Conservation (phyloP, 1,140 invertebrate species). For the Centruroides vittatus region DNA sequence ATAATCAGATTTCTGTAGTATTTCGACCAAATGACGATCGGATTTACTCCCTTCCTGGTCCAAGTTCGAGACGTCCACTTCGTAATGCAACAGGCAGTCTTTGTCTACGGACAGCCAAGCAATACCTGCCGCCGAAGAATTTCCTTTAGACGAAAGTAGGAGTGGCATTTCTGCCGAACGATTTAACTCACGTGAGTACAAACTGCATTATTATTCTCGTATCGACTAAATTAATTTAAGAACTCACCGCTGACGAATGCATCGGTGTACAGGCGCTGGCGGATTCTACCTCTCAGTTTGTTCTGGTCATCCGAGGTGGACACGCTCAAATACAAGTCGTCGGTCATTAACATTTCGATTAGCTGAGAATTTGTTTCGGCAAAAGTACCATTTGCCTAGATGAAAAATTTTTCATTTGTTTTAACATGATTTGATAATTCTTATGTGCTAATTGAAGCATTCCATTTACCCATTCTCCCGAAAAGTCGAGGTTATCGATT, state of each 20-base stretch:
- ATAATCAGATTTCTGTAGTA: slow-evolving; percentile 28
- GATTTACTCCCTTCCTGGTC: slow-evolving; percentile 19
- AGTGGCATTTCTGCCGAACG: slow-evolving; percentile 37
- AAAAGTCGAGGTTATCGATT: too few relatives aligned
- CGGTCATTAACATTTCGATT: slow-evolving; percentile 60
- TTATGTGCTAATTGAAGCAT: too few relatives aligned
- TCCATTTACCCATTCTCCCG: too few relatives aligned
- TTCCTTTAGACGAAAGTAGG: slow-evolving; percentile 36
- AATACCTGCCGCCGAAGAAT: slow-evolving; percentile 43
- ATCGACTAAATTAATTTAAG: too few relatives aligned
- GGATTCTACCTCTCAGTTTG: slow-evolving; percentile 46
- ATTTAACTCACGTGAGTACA: too few relatives aligned
- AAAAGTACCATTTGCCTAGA: slow-evolving; percentile 47
- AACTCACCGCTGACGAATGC: slow-evolving; percentile 43
- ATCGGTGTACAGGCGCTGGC: slow-evolving; percentile 52
- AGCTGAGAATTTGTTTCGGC: slow-evolving; percentile 47
- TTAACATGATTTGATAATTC: background rate
- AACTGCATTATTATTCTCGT: too few relatives aligned
- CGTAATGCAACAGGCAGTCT: slow-evolving; percentile 68
- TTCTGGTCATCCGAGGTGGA: slow-evolving; percentile 39
- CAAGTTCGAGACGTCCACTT: slow-evolving; percentile 38
- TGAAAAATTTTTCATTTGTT: too few relatives aligned
- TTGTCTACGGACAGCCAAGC: slow-evolving; percentile 66
- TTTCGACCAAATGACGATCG: slow-evolving; percentile 44
- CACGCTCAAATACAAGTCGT: slow-evolving; percentile 57